These are phyloP conservation scores for Hypocryptadius cinnamomeus DNA, from an alignment of 2,113 vertebrate species.

Conservation along the genomic window DNA sequence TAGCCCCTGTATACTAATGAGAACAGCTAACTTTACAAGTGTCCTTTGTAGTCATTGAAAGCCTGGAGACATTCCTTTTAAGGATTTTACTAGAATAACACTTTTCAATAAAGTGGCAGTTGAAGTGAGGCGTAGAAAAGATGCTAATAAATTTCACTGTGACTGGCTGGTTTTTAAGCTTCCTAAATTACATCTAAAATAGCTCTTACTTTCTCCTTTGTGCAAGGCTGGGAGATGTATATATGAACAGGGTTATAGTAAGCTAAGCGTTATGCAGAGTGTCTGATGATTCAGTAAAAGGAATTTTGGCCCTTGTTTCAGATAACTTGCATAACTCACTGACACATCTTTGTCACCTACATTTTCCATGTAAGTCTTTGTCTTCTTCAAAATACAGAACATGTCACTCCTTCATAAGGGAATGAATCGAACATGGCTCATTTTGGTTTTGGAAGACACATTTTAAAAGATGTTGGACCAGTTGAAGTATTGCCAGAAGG, in stretches of 20 bases:
- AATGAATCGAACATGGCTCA: rapidly evolving
- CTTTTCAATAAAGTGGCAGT: constrained; percentile 53
- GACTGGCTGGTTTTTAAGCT: constrained; percentile 42
- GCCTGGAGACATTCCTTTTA: constrained; percentile 46
- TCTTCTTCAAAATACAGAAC: background rate
- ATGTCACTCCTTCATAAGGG: background rate
- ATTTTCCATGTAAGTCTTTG: background rate
- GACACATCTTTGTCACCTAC: background rate
- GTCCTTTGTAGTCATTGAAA: constrained; percentile 56
- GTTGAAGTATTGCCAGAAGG: background rate
- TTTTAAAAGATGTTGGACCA: background rate
- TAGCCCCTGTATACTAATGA: constrained; percentile 46
- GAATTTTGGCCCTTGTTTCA: constrained; percentile 22
- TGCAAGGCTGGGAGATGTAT: background rate
- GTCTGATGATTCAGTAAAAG: constrained; percentile 12
- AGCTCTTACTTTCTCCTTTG: constrained; percentile 44
- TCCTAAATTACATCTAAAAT: constrained; percentile 56
- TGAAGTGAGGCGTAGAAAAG: constrained; percentile 43
- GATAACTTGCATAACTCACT: background rate
- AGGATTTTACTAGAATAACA: constrained; percentile 63
- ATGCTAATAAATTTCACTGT: constrained; percentile 52
- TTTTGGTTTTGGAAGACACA: background rate
- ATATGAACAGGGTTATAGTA: background rate
- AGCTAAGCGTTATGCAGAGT: background rate
- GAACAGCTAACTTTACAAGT: constrained; percentile 62